phyloP scores from a whole-genome alignment of 2,888 invertebrate species.

The Diadromus collaris region DNA sequence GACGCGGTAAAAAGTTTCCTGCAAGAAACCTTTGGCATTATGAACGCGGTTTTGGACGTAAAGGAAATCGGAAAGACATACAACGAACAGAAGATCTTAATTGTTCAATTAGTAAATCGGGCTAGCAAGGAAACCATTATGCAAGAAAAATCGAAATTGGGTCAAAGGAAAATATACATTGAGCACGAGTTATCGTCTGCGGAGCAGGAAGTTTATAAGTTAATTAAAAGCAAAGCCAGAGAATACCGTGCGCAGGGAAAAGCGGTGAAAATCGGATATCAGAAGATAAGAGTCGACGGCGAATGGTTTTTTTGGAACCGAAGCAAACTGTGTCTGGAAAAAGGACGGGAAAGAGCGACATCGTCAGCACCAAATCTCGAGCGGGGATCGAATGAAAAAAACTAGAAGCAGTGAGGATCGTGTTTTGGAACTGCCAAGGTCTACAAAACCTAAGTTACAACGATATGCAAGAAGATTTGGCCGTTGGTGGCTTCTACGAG shows the following conservation, averaged over 20 bases:
- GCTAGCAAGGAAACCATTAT: too few relatives aligned
- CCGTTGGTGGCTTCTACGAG: conserved; percentile 9
- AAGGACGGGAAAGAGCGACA: neutral
- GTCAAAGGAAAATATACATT: conserved; percentile 14
- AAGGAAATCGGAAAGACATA: neutral
- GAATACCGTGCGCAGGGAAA: neutral
- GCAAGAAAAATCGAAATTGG: conserved; percentile 10
- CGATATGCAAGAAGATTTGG: neutral
- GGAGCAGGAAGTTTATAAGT: conserved; percentile 3
- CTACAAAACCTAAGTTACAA: neutral
- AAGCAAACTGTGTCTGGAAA: neutral
- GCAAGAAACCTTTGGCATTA: neutral
- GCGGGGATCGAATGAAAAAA: neutral
- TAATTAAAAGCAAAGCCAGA: conserved; percentile 11
- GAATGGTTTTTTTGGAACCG: conserved; percentile 16
- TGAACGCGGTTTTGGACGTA: neutral
- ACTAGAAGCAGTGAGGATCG: neutral
- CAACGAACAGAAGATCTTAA: neutral
- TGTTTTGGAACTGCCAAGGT: conserved; percentile 28
- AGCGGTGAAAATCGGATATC: conserved; percentile 18
- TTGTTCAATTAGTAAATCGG: neutral
- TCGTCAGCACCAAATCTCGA: conserved; percentile 2
- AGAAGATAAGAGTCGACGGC: conserved; percentile 4
- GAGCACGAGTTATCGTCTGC: conserved; percentile 13
- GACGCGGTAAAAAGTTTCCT: neutral